Conservation (phyloP, 2,888 invertebrate species). For the Apocheima hispidaria region DNA sequence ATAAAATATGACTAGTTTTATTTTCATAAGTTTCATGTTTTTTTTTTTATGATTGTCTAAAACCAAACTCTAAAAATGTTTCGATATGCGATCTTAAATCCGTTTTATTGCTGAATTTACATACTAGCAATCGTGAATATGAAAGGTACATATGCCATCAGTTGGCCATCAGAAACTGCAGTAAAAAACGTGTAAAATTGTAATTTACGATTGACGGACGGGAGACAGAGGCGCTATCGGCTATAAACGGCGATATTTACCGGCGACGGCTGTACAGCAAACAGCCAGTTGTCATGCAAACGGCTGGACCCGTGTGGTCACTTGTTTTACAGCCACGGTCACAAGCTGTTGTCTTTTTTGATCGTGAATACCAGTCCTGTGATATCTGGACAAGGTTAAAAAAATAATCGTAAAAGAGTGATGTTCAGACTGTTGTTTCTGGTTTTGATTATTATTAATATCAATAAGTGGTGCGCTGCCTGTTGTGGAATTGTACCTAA, state of each 20-base stretch:
- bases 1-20: not conserved
- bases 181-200: constrained; percentile 44
- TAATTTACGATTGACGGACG: constrained; percentile 41
- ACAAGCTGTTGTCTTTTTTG: constrained; percentile 11
- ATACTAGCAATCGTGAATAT: constrained; percentile 32
- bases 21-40: not conserved
- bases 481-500: too few relatives aligned
- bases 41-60: constrained; percentile 11
- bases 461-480: too few relatives aligned
- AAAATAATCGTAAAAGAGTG: too few relatives aligned
- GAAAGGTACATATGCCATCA: constrained; percentile 36
- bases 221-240: constrained; percentile 27
- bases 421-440: not conserved
- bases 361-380: not conserved
- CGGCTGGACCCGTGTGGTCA: constrained; percentile 15
- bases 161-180: constrained; percentile 30
- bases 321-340: constrained; percentile 15
- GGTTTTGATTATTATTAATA: too few relatives aligned
- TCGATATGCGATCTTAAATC: constrained; percentile 12
- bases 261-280: constrained; percentile 20
- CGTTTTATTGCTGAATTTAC: constrained; percentile 27
- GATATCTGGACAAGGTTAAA: not conserved
- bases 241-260: constrained; percentile 32
- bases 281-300: constrained; percentile 28
- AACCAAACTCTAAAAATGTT: constrained; percentile 11